phyloP scores from a whole-genome alignment of 2,113 vertebrate species.

The Bostrychus sinensis region DNA sequence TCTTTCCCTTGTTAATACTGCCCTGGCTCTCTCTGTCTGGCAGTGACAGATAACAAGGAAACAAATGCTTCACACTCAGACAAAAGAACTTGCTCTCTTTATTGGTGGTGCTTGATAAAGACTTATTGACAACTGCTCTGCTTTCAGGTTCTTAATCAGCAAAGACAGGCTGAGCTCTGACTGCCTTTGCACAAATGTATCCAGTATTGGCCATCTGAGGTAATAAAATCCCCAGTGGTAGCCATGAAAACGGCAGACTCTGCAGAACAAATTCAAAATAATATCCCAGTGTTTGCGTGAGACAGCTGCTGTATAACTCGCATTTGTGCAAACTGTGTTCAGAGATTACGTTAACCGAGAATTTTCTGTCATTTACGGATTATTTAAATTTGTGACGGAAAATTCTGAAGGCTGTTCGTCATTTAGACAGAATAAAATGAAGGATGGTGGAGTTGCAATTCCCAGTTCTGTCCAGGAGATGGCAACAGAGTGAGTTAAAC shows the following conservation, averaged over 20 bases:
- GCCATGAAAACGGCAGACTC: constrained; percentile 32
- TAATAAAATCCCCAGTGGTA: constrained; percentile 34
- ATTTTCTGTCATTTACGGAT: no score
- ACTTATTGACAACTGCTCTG: constrained; percentile 49
- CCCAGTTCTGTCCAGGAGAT: no score
- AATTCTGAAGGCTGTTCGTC: no score
- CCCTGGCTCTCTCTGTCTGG: constrained; percentile 40
- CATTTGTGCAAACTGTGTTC: no score
- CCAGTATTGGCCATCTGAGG: constrained; percentile 25
- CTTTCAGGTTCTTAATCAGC: constrained; percentile 31
- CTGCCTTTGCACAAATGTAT: constrained; percentile 47
- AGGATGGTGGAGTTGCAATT: no score
- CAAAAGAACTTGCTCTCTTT: constrained; percentile 53
- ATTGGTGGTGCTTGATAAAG: constrained; percentile 60
- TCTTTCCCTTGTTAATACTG: constrained; percentile 16
- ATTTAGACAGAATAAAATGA: no score
- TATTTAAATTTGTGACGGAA: no score
- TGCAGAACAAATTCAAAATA: constrained; percentile 22
- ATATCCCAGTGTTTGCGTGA: no score
- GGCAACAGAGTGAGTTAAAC: no score
- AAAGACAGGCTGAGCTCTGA: constrained; percentile 22
- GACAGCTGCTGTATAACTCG: no score
- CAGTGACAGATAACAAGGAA: constrained; percentile 46
- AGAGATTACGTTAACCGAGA: no score
- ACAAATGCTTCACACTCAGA: constrained; percentile 44